Percentiles rank a stretch among this genome's conserved stretches.
Evolutionary conservation across 2,797 vertebrate genomes (phyloP).

Genomic region (Macrochelys suwanniensis): DNA sequence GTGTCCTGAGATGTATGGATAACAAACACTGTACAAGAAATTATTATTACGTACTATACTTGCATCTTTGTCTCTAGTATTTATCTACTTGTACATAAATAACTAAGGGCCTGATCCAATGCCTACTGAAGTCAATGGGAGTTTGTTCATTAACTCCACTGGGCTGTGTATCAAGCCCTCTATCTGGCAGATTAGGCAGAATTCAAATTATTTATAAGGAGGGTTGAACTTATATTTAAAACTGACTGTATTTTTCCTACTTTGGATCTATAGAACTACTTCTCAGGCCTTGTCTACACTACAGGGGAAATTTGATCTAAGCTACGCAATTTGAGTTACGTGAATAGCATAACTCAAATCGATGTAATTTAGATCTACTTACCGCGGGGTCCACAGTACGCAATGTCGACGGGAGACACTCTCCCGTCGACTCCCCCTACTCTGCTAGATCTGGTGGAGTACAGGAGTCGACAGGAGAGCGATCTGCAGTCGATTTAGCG

Average conservation of each 20-base stretch:
- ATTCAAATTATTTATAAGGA: neutral
- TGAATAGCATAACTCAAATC: too few species aligned
- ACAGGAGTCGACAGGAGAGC: too few species aligned
- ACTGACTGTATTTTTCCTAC: neutral
- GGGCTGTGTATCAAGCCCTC: neutral
- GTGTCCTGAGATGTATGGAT: neutral
- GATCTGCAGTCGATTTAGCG: too few species aligned
- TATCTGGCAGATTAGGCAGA: neutral
- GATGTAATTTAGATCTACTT: too few species aligned
- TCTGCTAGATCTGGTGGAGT: too few species aligned
- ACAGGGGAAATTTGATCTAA: too few species aligned
- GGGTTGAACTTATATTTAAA: neutral
- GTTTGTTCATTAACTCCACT: neutral
- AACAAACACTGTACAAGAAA: neutral
- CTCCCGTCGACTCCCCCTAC: too few species aligned
- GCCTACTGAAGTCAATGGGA: neutral
- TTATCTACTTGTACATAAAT: neutral
- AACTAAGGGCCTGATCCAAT: constrained; percentile 7
- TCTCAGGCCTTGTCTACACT: neutral
- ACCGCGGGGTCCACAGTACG: too few species aligned
- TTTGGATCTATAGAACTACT: neutral
- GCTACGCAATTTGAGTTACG: too few species aligned
- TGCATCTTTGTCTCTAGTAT: neutral
- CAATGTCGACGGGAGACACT: too few species aligned
- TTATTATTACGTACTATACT: neutral